Base-by-base conservation (phyloP, 1,140 invertebrate genomes). In the Brachionus calyciflorus region DNA sequence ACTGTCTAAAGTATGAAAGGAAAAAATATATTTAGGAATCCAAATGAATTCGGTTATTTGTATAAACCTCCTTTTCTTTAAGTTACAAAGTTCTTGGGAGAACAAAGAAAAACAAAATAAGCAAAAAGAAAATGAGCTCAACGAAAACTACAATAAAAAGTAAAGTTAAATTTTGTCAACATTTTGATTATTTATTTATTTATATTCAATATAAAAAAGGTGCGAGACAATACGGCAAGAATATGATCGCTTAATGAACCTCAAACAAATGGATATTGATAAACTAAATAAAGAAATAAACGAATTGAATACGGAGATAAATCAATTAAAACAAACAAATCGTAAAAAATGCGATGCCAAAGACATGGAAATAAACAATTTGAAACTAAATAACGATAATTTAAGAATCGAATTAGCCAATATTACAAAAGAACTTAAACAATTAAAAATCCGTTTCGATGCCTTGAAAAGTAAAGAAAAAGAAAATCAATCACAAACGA, bases 381-480 rank as follows among this genome's bases (percentile, higher is more conserved):
- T 73, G 14, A 73, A 37, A 41, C 7, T 51, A 17, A 26, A 51
- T 4, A 51, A 51, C 28, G 44, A 49, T 9, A 30, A 19, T 26
- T 49, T 73, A 41, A 30, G 33, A 51, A 12, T 41, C 30, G 69
- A 73, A 40, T 21, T 51, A 5, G 46, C 49, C 14, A 51, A 28
- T 19, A 2, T 37, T 5, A 40, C 30, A 9, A 49, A 73, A 21
- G 69, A 73, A 21, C 33, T 73, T 3, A 55, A 37, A 12, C 46
- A 73, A 24, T n/a, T 73, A 19, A 73, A 73, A 26, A 37, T 14
- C 14, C 10, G 46, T 33, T 51, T 73, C 21, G 69, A 73, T 17
- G 30, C 21, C 19, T 24, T 73, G 6, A 1, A 10, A 28, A 30
- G n/a, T 1, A 46, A n/a, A 1, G 69, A 73, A 24, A 17, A 40